Evolutionary conservation across 2,888 invertebrate genomes (phyloP).

Genomic region (Netelia virgata): DNA sequence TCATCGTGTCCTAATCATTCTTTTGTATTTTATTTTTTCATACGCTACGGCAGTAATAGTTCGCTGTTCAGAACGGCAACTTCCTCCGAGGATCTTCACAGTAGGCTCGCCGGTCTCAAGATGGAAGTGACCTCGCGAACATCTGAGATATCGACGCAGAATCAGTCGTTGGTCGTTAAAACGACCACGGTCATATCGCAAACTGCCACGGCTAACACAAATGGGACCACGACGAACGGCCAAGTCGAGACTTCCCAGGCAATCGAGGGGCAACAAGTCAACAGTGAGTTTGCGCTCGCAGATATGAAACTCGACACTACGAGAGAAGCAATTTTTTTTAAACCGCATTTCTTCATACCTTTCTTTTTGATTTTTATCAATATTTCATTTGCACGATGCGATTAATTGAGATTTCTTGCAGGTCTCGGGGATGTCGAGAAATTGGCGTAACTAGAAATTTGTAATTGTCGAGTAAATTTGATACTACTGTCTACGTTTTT

Average conservation of each 20-base stretch:
- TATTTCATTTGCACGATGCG: constrained; percentile 15
- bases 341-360: background rate
- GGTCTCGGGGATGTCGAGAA: constrained; percentile 27
- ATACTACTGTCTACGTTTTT: constrained; percentile 19
- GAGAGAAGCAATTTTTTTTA: too few species aligned
- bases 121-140: constrained; percentile 84
- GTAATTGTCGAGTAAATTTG: constrained; percentile 12
- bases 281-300: constrained; percentile 80
- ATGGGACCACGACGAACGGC: constrained; percentile 82
- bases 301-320: constrained; percentile 10
- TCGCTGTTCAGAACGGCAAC: constrained; percentile 84
- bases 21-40: background rate
- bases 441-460: constrained; percentile 26
- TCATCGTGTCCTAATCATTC: background rate
- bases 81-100: constrained; percentile 83
- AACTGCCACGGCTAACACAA: constrained; percentile 77
- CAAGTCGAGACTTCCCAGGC: constrained; percentile 81
- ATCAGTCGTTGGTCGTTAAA: constrained; percentile 82
- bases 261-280: constrained; percentile 81
- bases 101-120: constrained; percentile 82
- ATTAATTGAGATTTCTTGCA: constrained; percentile 57
- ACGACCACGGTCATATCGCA: constrained; percentile 83
- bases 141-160: constrained; percentile 83
- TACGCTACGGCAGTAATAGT: constrained; percentile 81
- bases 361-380: constrained; percentile 12